Evolutionary conservation across 2,797 vertebrate genomes (phyloP).

Genomic region (Salmo trutta): DNA sequence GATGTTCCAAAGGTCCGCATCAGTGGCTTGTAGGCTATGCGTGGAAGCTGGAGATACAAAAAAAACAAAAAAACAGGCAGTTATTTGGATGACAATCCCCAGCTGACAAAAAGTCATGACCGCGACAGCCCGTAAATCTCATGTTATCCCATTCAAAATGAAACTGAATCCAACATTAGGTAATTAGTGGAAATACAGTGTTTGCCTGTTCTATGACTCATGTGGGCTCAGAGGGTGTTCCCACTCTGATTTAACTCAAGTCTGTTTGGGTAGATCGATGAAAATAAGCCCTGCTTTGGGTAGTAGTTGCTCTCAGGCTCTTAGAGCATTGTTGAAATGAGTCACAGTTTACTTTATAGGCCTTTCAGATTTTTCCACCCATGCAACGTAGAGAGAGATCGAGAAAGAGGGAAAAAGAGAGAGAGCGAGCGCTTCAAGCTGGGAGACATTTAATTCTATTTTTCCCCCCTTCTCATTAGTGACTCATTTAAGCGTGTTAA

Average conservation of each 20-base stretch:
- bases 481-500: not conserved
- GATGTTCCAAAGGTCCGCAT: too few species aligned
- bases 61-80: too few species aligned
- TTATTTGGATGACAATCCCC: not conserved
- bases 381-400: not conserved
- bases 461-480: constrained; percentile 2
- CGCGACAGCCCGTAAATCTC: not conserved
- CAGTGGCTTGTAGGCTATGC: too few species aligned
- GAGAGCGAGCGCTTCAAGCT: not conserved
- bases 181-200: not conserved
- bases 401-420: not conserved
- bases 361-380: not conserved
- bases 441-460: not conserved
- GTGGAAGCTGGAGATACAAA: too few species aligned
- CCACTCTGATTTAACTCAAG: not conserved
- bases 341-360: not conserved
- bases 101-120: not conserved
- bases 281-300: not conserved
- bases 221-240: constrained; percentile 27
- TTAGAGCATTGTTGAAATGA: constrained; percentile 14
- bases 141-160: not conserved
- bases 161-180: constrained; percentile 5
- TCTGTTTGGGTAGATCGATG: not conserved
- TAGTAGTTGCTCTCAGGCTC: not conserved
- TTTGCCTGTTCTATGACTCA: constrained; percentile 29